These are phyloP conservation scores for Sebastes matsubarae DNA, from an alignment of 2,797 vertebrate genomes.

Conservation along the genomic window DNA sequence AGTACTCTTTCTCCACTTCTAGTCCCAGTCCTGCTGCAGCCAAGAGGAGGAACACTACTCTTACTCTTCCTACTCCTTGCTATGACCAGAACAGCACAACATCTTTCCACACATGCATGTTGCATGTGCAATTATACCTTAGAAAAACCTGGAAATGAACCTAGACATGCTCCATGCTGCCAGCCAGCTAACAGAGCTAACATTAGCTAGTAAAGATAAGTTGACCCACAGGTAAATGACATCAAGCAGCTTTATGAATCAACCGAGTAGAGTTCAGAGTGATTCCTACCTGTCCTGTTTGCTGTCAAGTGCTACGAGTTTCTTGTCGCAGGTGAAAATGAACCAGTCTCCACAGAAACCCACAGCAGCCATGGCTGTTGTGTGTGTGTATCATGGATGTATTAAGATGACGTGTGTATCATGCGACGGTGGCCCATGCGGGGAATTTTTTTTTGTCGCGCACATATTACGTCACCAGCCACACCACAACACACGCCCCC, in stretches of 20 bases:
- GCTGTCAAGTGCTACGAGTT: conserved; percentile 66
- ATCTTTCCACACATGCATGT: not conserved
- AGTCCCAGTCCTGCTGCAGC: not conserved
- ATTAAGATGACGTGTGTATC: not conserved
- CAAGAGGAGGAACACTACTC: no score
- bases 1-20: no score
- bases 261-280: not conserved
- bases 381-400: no score
- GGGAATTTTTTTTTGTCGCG: conserved; percentile 24
- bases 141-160: no score
- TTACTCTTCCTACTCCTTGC: no score
- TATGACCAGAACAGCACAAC: not conserved
- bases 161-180: not conserved
- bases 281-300: conserved; percentile 60
- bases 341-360: conserved; percentile 70
- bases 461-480: not conserved
- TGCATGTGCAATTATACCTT: no score
- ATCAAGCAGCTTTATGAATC: not conserved
- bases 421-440: conserved; percentile 16
- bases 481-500: conserved; percentile 13
- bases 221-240: rapidly evolving
- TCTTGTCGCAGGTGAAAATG: conserved; percentile 57
- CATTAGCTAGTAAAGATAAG: not conserved
- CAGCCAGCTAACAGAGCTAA: not conserved
- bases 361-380: conserved; percentile 63